Percentiles rank a stretch among this genome's conserved stretches.
Conservation (phyloP, 1,140 invertebrate genomes). For the Lithobius niger region DNA sequence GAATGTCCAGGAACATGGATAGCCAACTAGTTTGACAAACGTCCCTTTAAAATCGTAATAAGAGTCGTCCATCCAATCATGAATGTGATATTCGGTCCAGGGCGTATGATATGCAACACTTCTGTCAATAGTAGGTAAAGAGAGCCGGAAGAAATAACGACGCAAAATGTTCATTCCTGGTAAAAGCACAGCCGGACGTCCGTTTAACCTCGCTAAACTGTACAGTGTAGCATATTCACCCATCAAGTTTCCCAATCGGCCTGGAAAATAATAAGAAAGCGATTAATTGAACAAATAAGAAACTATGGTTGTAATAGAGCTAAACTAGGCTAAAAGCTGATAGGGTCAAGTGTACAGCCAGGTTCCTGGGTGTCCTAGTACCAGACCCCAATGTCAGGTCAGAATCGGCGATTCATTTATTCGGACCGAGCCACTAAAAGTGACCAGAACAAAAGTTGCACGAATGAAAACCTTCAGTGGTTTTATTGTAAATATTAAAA, state of each 20-base stretch:
- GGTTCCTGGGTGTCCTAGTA: no score
- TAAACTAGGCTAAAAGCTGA: no score
- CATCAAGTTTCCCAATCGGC: slow-evolving; percentile 48
- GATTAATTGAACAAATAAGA: no score
- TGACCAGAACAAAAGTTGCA: no score
- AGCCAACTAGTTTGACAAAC: slow-evolving; percentile 1
- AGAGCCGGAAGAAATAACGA: slow-evolving; percentile 40
- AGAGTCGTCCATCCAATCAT: slow-evolving; percentile 22
- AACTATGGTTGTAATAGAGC: no score
- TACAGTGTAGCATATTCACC: slow-evolving; percentile 48
- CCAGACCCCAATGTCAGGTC: no score
- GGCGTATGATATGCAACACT: slow-evolving; percentile 27
- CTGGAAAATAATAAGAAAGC: slow-evolving; percentile 34
- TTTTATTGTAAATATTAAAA: no score
- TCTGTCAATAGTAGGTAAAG: slow-evolving; percentile 39
- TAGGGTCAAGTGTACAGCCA: no score
- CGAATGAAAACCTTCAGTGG: no score
- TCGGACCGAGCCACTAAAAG: no score
- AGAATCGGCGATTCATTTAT: no score
- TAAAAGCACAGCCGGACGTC: slow-evolving; percentile 43
- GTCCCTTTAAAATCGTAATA: not conserved
- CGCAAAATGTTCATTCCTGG: slow-evolving; percentile 40
- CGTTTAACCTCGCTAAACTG: slow-evolving; percentile 40
- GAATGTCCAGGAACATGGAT: slow-evolving; percentile 9
- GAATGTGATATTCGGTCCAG: slow-evolving; percentile 31